Conservation (phyloP, 2,797 vertebrate genomes). For the Linurgus olivaceus region DNA sequence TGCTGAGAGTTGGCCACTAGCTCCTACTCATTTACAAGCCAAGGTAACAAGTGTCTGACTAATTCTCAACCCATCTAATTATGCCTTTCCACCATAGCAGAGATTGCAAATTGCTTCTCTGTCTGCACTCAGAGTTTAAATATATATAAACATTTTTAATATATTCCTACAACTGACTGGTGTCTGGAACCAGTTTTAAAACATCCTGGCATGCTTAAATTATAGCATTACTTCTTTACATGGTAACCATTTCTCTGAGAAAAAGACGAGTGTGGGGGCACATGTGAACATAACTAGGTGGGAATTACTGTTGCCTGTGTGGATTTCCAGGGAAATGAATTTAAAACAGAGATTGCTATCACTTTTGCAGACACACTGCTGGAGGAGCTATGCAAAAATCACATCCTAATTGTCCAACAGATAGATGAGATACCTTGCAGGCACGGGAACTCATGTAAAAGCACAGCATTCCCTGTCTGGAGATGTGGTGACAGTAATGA, state of each 20-base stretch:
- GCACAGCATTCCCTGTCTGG: not conserved
- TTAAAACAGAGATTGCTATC: conserved; percentile 8
- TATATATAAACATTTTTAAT: not conserved
- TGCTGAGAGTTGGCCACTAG: not conserved
- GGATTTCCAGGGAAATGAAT: conserved; percentile 25
- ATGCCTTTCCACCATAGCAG: not conserved
- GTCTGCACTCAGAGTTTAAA: not conserved
- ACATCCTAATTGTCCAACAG: conserved; percentile 37
- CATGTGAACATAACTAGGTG: not conserved
- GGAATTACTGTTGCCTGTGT: not conserved
- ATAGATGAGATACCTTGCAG: conserved; percentile 49
- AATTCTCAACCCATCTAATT: not conserved
- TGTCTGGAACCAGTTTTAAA: not conserved
- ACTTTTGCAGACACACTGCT: conserved; percentile 1
- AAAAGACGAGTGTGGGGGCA: not conserved
- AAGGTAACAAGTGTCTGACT: not conserved
- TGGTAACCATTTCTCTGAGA: not conserved
- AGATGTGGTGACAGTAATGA: conserved; percentile 35
- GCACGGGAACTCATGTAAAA: not conserved
- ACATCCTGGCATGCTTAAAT: not conserved
- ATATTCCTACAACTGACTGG: not conserved
- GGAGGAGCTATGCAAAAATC: conserved; percentile 44
- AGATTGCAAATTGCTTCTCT: not conserved
- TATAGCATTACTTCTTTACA: not conserved
- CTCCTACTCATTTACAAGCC: not conserved